phyloP scores from a whole-genome alignment of 2,888 invertebrate species.

The Sinopyrophorus schimmeli region DNA sequence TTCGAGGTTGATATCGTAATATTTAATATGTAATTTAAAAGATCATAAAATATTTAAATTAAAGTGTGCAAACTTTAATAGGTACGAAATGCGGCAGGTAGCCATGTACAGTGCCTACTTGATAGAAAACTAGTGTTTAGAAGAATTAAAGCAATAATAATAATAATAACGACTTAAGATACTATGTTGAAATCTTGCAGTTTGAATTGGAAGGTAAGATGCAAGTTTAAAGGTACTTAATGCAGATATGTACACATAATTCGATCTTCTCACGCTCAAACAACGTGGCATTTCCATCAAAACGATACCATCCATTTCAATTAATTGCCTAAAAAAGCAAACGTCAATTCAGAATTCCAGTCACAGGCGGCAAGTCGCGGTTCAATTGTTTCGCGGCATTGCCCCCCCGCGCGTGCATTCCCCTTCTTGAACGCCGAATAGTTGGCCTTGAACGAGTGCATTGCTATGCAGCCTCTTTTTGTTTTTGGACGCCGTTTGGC shows the following conservation, averaged over 20 bases:
- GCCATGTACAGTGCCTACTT: too few relatives aligned
- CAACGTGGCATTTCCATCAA: slow-evolving; percentile 48
- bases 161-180: too few relatives aligned
- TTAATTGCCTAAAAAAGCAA: slow-evolving; percentile 53
- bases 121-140: too few relatives aligned
- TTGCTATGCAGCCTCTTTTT: slow-evolving; percentile 56
- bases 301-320: slow-evolving; percentile 53
- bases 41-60: too few relatives aligned
- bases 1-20: too few relatives aligned
- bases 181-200: too few relatives aligned
- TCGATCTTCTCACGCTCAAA: slow-evolving; percentile 41
- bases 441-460: slow-evolving; percentile 58
- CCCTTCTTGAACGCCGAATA: slow-evolving; percentile 51
- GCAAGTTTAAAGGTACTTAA: not conserved
- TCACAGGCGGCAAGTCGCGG: slow-evolving; percentile 55
- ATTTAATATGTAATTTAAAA: too few relatives aligned
- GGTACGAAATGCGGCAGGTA: too few relatives aligned
- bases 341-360: slow-evolving; percentile 56
- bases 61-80: too few relatives aligned
- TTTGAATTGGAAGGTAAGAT: not conserved
- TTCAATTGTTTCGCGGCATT: slow-evolving; percentile 56
- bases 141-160: too few relatives aligned
- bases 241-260: not conserved
- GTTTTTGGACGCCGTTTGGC: slow-evolving; percentile 56
- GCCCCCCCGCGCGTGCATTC: slow-evolving; percentile 38